phyloP scores from a whole-genome alignment of 2,113 vertebrate species.

The Tylochromis polylepis region DNA sequence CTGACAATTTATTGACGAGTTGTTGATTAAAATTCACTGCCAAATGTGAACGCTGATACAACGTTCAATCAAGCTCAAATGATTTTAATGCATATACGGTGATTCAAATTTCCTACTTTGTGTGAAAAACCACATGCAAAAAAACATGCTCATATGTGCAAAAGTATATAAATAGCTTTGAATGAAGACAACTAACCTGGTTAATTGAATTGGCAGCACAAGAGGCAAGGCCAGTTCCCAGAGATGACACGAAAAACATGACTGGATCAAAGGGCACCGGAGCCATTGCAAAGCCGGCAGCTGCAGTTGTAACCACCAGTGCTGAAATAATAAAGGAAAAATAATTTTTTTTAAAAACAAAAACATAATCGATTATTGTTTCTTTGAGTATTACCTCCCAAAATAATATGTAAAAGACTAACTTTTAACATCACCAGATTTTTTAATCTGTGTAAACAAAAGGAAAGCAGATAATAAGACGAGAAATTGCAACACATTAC shows the following conservation, averaged over 20 bases:
- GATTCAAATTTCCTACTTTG: not conserved
- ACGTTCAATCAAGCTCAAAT: not conserved
- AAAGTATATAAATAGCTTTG: not conserved
- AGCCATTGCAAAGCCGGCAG: slow-evolving; percentile 90
- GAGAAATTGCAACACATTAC: accelerated
- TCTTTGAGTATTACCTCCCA: accelerated
- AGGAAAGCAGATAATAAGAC: not conserved
- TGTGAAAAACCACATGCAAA: not conserved
- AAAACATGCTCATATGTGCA: not conserved
- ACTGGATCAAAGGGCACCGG: slow-evolving; percentile 85
- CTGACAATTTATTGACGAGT: not conserved
- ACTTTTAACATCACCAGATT: not conserved
- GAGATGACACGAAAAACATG: slow-evolving; percentile 79
- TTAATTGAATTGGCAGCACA: slow-evolving; percentile 94
- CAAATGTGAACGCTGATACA: accelerated
- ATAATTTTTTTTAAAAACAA: no score
- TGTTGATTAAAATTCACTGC: accelerated
- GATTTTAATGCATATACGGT: not conserved
- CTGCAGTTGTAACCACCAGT: slow-evolving; percentile 86
- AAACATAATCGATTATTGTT: not conserved
- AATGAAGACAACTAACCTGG: slow-evolving; percentile 82
- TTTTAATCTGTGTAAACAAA: not conserved
- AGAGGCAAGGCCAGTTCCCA: slow-evolving; percentile 90
- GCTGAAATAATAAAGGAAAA: slow-evolving; percentile 77
- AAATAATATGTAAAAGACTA: not conserved